A percentile compares a stretch with the other conserved stretches of the same genome.
phyloP scores from a whole-genome alignment of 2,113 vertebrate genomes.

The Hystrix cristata region DNA sequence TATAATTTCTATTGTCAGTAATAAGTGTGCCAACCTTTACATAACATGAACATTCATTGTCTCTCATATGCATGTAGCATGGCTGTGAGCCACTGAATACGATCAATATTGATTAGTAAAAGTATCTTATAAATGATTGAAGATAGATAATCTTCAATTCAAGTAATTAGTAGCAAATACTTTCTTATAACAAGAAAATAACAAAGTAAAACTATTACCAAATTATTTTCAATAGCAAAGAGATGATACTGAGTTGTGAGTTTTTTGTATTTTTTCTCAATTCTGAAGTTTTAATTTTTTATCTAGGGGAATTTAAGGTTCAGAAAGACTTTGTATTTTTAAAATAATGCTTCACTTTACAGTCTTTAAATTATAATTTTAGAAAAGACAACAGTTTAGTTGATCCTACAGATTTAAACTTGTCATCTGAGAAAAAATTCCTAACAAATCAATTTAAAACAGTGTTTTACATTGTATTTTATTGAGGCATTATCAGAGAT shows the following conservation, averaged over 20 bases:
- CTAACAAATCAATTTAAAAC: slow-evolving; percentile 33
- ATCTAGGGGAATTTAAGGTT: background rate
- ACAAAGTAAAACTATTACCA: slow-evolving; percentile 33
- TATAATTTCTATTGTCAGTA: slow-evolving; percentile 56
- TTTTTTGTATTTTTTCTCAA: slow-evolving; percentile 6
- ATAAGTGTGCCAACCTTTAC: slow-evolving; percentile 54
- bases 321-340: slow-evolving; percentile 25
- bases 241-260: background rate
- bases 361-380: slow-evolving; percentile 35
- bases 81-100: slow-evolving; percentile 69
- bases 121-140: slow-evolving; percentile 66
- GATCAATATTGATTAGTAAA: slow-evolving; percentile 65
- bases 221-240: slow-evolving; percentile 30
- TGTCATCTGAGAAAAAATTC: background rate
- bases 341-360: slow-evolving; percentile 10
- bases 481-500: background rate
- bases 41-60: background rate
- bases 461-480: slow-evolving; percentile 39
- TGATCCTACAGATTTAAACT: slow-evolving; percentile 31
- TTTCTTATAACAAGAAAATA: slow-evolving; percentile 48
- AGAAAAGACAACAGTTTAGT: slow-evolving; percentile 42
- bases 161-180: slow-evolving; percentile 44
- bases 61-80: background rate
- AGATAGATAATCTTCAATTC: slow-evolving; percentile 58
- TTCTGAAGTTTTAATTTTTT: background rate